Conservation (phyloP, 92 coral and sea anemone species). For the Pocillopora grandis region DNA sequence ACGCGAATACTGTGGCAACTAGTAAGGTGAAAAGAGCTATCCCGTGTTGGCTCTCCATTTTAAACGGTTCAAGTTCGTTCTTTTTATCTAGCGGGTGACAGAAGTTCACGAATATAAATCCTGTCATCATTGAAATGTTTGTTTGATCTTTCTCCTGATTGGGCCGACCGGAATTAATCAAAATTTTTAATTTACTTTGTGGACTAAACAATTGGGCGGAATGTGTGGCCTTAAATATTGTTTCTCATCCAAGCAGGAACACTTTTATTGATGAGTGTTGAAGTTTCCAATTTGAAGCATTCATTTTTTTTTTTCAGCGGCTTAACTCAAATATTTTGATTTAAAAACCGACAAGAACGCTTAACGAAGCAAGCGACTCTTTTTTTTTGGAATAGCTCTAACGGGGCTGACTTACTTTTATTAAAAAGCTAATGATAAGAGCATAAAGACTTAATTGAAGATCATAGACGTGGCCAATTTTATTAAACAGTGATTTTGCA, state of each 20-base stretch:
- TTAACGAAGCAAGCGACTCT: not conserved
- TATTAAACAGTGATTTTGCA: conserved; percentile 33
- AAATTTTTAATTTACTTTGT: conserved; percentile 77
- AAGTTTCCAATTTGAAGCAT: not conserved
- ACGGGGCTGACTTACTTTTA: conserved; percentile 28
- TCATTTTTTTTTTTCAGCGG: conserved; percentile 2
- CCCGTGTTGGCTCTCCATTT: conserved; percentile 48
- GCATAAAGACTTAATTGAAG: conserved; percentile 21
- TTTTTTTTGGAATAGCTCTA: not conserved
- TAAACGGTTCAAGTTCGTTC: conserved; percentile 11
- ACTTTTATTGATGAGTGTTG: conserved; percentile 8
- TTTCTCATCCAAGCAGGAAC: conserved; percentile 51
- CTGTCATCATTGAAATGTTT: conserved; percentile 58
- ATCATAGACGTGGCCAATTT: conserved; percentile 33
- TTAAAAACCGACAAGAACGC: conserved; percentile 1
- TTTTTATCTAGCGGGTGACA: conserved; percentile 43
- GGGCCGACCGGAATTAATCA: conserved; percentile 71
- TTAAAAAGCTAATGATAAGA: conserved; percentile 40
- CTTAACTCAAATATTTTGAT: not conserved
- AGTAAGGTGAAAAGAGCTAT: not conserved
- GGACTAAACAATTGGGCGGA: conserved; percentile 66
- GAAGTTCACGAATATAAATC: conserved; percentile 50
- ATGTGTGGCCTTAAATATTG: conserved; percentile 40
- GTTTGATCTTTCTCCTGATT: conserved; percentile 57
- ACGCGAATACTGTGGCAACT: conserved; percentile 43